These are phyloP conservation scores for Lophura nycthemera DNA, from an alignment of 2,113 vertebrate genomes.

Conservation along the genomic window DNA sequence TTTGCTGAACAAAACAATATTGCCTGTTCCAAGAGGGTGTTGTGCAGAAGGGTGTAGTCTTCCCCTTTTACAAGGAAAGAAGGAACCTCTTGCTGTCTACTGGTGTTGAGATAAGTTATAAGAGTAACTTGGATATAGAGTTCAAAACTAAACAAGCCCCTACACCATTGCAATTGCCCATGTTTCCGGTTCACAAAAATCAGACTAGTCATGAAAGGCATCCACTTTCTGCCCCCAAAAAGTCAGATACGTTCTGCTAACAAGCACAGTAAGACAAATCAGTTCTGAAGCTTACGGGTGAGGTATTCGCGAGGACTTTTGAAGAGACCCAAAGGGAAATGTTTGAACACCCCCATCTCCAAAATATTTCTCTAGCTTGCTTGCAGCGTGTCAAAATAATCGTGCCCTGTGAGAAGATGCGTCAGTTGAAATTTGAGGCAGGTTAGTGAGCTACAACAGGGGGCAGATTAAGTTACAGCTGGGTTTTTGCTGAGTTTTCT, in stretches of 20 bases:
- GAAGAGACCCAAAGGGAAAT: neutral
- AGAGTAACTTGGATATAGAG: neutral
- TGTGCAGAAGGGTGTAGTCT: neutral
- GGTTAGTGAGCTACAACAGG: neutral
- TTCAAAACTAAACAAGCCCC: neutral
- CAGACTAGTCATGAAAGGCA: neutral
- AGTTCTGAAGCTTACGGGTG: neutral
- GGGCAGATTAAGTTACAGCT: too few species aligned
- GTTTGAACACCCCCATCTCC: neutral
- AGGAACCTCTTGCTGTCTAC: neutral
- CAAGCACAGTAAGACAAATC: neutral
- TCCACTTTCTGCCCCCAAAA: neutral
- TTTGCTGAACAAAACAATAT: neutral
- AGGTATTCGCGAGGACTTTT: neutral
- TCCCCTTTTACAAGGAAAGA: neutral
- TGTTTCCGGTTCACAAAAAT: neutral
- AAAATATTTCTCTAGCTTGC: neutral
- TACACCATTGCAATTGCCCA: fast-evolving
- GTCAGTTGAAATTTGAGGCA: neutral
- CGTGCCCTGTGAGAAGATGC: neutral
- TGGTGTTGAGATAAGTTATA: neutral
- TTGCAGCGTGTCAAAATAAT: neutral
- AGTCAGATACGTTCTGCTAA: neutral
- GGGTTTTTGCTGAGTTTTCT: too few species aligned
- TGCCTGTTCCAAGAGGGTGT: neutral